Base-by-base conservation (phyloP, 2,888 invertebrate genomes). In the Cataglyphis cursor region DNA sequence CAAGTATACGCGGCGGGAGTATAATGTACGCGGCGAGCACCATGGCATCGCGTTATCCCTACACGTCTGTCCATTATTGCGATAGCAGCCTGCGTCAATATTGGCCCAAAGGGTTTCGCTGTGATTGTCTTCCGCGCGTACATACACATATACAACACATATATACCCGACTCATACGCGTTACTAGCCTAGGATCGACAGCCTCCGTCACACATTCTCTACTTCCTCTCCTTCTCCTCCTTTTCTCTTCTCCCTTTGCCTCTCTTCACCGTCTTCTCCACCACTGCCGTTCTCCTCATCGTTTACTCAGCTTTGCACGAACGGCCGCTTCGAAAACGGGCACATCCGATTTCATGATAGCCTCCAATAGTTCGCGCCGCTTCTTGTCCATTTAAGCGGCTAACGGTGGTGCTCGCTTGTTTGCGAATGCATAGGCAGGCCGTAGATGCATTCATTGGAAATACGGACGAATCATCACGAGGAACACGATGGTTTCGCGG, bases 51-150 rank as follows among this genome's bases (percentile, higher is more conserved):
- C 90, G 90, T 90, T 92, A 90, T 92, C 90, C 92, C 91, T 90
- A 88, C 89, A 88, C 90, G 90, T 89, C 85, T 85, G 90, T 91
- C 93, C 92, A 93, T 93, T 93, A 93, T 93, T 93, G 87, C 92
- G 92, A 93, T 93, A 93, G 93, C 92, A 90, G 92, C 86, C 89
- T 93, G 92, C 90, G 91, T 92, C 92, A 93, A 93, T 93, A 93
- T 93, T 93, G 90, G 93, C 90, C 91, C 91, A 92, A 93, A 93
- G 93, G 93, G 93, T 93, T 93, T 93, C 91, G 80, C 92, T 90
- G 91, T 93, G 92, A 93, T 93, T 93, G 93, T 93, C 93, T 93
- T 92, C 91, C 87, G 87, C 90, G 82, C 88, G 84, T 84, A 89
- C 82, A 68, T 44, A 61, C 35, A 61, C 44, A 31, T 31, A 38